Base-by-base conservation (phyloP, 2,888 invertebrate genomes). In the Cyrtodaria siliqua region DNA sequence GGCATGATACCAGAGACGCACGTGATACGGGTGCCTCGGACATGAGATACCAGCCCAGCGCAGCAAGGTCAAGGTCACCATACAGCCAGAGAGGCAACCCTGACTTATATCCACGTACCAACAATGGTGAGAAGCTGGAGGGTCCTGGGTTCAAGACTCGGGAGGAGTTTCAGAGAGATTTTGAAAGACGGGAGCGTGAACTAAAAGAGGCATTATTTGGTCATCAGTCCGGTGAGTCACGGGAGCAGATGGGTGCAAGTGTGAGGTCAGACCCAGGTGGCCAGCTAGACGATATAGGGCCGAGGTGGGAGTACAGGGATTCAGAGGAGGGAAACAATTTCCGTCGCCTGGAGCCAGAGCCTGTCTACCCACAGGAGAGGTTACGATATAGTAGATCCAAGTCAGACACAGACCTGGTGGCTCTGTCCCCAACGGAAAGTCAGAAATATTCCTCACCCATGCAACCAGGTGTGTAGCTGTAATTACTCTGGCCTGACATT, bases 381-480 rank as follows among this genome's bases (percentile, higher is more conserved):
- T 40, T 81, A 18, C 67, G 77, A 2, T 61, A 68, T 50, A 77
- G 77, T 40, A 64, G 81, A 61, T 86, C 86, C 14, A 79, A 79
- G 59, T 85, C 84, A 16, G 84, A 85, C 49, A 83, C 84, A 14
- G 85, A 86, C 52, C 78, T 85, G 1, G 71, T 77, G 16, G 56
- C 78, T 8, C 18, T 86, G 38, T 74, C 81, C 33, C 81, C 80
- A 2, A 68, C 73, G 14, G 77, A 69, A 27, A 73, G 77, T 53
- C 82, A 81, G 53, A 83, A 76, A 66, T 84, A 82, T 33, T 85
- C 85, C 2, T 86, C 85, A 26, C 85, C 85, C 6, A 72, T 83
- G 69, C 74, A 80, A 50, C 81, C 81, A 56, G 81, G 80, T 80
- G 50, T 40, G 29, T n/a, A n/a, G n/a, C n/a, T n/a, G n/a, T n/a